Evolutionary conservation across 2,797 vertebrate species (phyloP).

Genomic region (Hephaestus fuliginosus): DNA sequence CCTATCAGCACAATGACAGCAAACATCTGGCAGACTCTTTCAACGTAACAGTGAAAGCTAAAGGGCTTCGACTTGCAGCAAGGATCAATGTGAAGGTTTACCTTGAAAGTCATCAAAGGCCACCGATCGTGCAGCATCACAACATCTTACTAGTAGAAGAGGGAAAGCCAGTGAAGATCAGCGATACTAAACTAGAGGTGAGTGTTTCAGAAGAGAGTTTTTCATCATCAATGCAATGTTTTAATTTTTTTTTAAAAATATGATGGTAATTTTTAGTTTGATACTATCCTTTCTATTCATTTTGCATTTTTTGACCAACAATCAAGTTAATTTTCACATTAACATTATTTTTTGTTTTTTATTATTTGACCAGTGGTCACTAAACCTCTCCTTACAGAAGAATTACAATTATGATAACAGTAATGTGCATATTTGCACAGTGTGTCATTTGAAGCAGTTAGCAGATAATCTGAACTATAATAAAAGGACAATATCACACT

Average conservation of each 20-base stretch:
- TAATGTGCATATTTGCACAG: neutral
- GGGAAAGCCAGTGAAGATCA: slow-evolving; percentile 90
- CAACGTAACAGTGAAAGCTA: slow-evolving; percentile 85
- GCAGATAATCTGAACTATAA: neutral
- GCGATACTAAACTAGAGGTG: slow-evolving; percentile 88
- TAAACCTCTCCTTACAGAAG: neutral
- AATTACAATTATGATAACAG: neutral
- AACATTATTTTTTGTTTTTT: neutral
- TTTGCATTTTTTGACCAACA: neutral
- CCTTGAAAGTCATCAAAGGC: slow-evolving; percentile 89
- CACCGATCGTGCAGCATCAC: slow-evolving; percentile 83
- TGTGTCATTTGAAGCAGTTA: slow-evolving; percentile 7
- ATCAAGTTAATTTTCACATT: neutral
- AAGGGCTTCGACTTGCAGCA: slow-evolving; percentile 76
- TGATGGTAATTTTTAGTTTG: neutral
- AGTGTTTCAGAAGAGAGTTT: slow-evolving; percentile 51
- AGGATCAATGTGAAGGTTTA: slow-evolving; percentile 86
- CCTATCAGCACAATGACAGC: slow-evolving; percentile 87
- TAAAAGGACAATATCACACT: neutral
- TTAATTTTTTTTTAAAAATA: neutral
- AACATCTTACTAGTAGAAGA: slow-evolving; percentile 90
- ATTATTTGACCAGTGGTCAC: neutral
- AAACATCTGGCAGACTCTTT: slow-evolving; percentile 87
- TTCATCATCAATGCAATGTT: neutral
- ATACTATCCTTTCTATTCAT: neutral